Evolutionary conservation across 1,140 invertebrate genomes (phyloP).

Genomic region (Teleopsis dalmanni): DNA sequence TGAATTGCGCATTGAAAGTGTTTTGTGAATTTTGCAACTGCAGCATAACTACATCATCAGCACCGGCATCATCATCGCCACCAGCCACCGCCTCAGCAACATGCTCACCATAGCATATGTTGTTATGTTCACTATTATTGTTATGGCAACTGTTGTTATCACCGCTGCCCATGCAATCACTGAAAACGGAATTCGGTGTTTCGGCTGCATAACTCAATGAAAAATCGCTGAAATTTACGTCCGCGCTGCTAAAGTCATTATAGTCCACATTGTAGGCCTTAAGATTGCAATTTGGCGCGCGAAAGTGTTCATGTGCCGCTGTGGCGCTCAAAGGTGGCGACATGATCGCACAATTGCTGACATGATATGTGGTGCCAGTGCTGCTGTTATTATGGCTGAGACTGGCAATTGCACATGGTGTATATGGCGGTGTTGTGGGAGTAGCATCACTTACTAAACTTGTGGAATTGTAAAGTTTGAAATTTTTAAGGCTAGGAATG

Average conservation of each 20-base stretch:
- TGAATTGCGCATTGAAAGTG: slow-evolving; percentile 18
- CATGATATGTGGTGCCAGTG: neutral
- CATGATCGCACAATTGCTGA: slow-evolving; percentile 16
- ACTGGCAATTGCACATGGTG: neutral
- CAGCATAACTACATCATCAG: slow-evolving; percentile 5
- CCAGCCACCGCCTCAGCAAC: slow-evolving; percentile 11
- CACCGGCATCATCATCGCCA: slow-evolving; percentile 4
- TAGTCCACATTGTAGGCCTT: slow-evolving; percentile 10
- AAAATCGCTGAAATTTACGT: slow-evolving; percentile 35
- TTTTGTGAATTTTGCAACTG: slow-evolving; percentile 1
- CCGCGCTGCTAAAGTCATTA: slow-evolving; percentile 17
- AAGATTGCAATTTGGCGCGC: slow-evolving; percentile 14
- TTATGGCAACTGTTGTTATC: neutral
- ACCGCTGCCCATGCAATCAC: slow-evolving; percentile 11
- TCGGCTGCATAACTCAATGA: slow-evolving; percentile 32
- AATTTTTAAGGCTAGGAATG: slow-evolving; percentile 6
- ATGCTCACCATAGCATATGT: neutral
- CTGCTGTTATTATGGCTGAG: slow-evolving; percentile 13
- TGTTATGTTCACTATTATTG: neutral
- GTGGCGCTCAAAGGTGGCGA: slow-evolving; percentile 32
- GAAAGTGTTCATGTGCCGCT: slow-evolving; percentile 15
- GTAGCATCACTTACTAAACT: too few relatives aligned
- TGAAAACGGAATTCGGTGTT: slow-evolving; percentile 37
- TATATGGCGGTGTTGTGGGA: neutral
- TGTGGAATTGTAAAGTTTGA: slow-evolving; percentile 18